Evolutionary conservation across 1,140 invertebrate genomes (phyloP), one percentile per base, ranked within the genome.

Genomic region (Potamilus streckersoni): DNA sequence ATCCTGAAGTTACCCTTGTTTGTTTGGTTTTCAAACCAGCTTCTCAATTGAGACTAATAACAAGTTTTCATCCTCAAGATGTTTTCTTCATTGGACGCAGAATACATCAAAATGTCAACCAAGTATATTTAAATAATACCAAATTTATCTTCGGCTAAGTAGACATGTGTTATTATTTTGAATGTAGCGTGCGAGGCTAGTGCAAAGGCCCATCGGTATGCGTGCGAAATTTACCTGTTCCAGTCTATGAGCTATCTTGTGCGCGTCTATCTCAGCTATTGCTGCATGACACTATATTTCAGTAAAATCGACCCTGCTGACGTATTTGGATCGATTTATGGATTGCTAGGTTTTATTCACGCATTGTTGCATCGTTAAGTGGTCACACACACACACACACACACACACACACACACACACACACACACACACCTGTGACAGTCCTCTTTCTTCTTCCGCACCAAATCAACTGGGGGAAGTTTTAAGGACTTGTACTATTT

Each of bases 1-100:
- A 60, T 72, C 61, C 86, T 76, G 20, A 85, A 91, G 59, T 89
- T 73, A 63, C 80, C 82, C 61, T 84, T 83, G 11, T 67, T 68
- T 15, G 80, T 27, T 69, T 74, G 6, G 81, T 49, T 58, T 78
- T 81, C 27, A 82, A 55, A 20, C 74, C 74, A 69, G 62, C 61
- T 4, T 82, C 68, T 49, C 38, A 14, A 1, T 82, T 57, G 20
- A 71, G 6, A 49, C 74, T 31, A 16, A 83, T 31, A 31, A 74
- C 1, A 81, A 73, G 12, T 66, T 17, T 73, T 56, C 6, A 83
- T 49, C 57, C 71, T 38, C 5, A 74, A 63, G 63, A 76, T 56
- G 67, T 82, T 79, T 64, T 76, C 77, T 58, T 80, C 79, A 69
- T 63, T 73, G 58, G 58, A 71, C 31, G 56, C 62, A n/a, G 23